Conservation (phyloP, 2,888 invertebrate species). For the Epinotia ramella region DNA sequence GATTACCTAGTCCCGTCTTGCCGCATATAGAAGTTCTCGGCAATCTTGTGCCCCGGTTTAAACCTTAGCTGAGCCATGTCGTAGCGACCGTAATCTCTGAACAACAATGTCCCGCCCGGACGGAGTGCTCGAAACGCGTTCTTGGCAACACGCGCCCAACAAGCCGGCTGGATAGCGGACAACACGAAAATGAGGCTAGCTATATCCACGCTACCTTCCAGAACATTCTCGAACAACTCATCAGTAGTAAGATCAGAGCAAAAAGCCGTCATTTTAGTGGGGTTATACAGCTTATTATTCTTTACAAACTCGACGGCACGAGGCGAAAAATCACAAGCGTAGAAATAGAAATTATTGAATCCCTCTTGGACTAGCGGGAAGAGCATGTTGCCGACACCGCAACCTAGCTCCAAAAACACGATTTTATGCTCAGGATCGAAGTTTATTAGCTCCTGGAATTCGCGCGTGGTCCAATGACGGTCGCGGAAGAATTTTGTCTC, state of each 20-base stretch:
- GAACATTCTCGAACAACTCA: conserved; percentile 85
- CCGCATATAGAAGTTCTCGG: conserved; percentile 96
- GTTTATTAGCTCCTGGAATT: conserved; percentile 93
- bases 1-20: conserved; percentile 96
- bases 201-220: conserved; percentile 87
- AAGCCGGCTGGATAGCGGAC: conserved; percentile 96
- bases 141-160: conserved; percentile 87
- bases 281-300: conserved; percentile 87
- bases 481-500: conserved; percentile 97
- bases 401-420: conserved; percentile 93
- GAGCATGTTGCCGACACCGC: conserved; percentile 98
- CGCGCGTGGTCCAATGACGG: conserved; percentile 98
- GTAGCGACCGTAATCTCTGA: conserved; percentile 97
- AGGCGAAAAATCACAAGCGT: conserved; percentile 97
- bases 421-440: conserved; percentile 84
- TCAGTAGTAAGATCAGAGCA: conserved; percentile 93
- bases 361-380: conserved; percentile 95
- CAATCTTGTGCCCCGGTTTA: conserved; percentile 95
- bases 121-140: conserved; percentile 88
- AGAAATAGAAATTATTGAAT: conserved; percentile 86
- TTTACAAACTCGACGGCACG: conserved; percentile 95
- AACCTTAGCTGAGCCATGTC: conserved; percentile 99
- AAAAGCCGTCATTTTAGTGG: conserved; percentile 89
- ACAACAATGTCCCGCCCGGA: conserved; percentile 92
- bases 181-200: conserved; percentile 97